These are phyloP conservation scores for Andrena hattorfiana DNA, from an alignment of 2,888 invertebrate species.

Conservation along the genomic window DNA sequence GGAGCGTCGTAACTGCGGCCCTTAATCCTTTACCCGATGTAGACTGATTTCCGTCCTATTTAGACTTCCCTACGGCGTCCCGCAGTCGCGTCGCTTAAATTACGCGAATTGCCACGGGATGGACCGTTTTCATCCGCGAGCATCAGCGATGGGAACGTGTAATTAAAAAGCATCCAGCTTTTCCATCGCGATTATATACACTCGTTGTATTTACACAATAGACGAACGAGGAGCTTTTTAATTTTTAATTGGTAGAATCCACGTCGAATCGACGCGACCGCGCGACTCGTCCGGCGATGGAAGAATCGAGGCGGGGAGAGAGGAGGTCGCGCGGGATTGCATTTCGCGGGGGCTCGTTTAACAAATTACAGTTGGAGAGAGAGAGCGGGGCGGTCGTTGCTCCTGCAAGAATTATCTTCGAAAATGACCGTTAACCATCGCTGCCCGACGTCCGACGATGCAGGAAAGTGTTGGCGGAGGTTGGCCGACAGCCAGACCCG, in stretches of 20 bases:
- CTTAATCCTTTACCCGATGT: neutral
- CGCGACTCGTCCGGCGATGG: neutral
- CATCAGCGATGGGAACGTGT: neutral
- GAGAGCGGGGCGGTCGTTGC: neutral
- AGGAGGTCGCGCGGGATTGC: neutral
- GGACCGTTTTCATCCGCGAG: neutral
- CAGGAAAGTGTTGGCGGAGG: conserved; percentile 45
- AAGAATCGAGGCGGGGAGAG: neutral
- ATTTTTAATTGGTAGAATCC: conserved; percentile 20
- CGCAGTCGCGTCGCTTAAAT: neutral
- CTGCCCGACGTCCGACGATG: conserved; percentile 30
- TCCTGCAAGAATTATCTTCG: conserved; percentile 26
- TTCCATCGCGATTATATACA: neutral
- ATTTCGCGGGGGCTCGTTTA: neutral
- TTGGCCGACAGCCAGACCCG: conserved; percentile 66
- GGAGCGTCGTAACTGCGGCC: neutral
- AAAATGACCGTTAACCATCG: conserved; percentile 45
- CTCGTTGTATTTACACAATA: neutral
- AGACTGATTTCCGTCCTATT: too few relatives aligned
- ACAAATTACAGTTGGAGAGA: neutral
- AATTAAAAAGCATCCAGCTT: neutral
- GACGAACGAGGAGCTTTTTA: neutral
- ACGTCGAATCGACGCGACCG: neutral
- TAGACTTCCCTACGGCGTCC: too few relatives aligned
- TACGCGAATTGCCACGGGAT: too few relatives aligned